Percentiles rank a stretch among this genome's conserved stretches.
These are phyloP conservation scores for Pyrgus malvae DNA, from an alignment of 2,888 invertebrate species.

Conservation along the genomic window DNA sequence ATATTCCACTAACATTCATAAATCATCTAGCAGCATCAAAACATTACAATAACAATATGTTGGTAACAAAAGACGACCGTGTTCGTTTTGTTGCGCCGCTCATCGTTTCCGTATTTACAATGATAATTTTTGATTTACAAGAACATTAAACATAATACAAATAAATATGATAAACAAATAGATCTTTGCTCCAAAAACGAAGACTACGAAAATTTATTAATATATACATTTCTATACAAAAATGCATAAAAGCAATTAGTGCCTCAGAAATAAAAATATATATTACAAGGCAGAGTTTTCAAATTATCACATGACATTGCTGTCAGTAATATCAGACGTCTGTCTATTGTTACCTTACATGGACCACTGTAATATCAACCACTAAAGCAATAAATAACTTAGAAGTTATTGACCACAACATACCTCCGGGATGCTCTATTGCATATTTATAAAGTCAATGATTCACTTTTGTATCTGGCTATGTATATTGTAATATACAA, in stretches of 20 bases:
- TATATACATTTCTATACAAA: conserved; percentile 21
- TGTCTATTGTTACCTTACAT: conserved; percentile 23
- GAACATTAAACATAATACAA: conserved; percentile 23
- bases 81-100: background rate
- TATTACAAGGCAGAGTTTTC: background rate
- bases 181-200: conserved; percentile 41
- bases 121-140: conserved; percentile 28
- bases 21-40: conserved; percentile 57
- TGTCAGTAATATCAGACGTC: background rate
- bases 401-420: conserved; percentile 1
- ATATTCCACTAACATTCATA: conserved; percentile 70
- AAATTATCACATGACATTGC: background rate
- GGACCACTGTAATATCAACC: conserved; percentile 6
- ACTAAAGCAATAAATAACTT: conserved; percentile 3
- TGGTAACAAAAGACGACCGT: conserved; percentile 43
- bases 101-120: conserved; percentile 32
- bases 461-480: conserved; percentile 6
- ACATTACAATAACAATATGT: conserved; percentile 43
- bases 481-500: conserved; percentile 40
- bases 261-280: conserved; percentile 4
- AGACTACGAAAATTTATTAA: conserved; percentile 11
- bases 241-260: conserved; percentile 13
- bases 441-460: conserved; percentile 3
- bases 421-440: background rate
- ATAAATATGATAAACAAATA: conserved; percentile 35